phyloP scores from a whole-genome alignment of 2,797 vertebrate genomes.

The Molossus molossus region DNA sequence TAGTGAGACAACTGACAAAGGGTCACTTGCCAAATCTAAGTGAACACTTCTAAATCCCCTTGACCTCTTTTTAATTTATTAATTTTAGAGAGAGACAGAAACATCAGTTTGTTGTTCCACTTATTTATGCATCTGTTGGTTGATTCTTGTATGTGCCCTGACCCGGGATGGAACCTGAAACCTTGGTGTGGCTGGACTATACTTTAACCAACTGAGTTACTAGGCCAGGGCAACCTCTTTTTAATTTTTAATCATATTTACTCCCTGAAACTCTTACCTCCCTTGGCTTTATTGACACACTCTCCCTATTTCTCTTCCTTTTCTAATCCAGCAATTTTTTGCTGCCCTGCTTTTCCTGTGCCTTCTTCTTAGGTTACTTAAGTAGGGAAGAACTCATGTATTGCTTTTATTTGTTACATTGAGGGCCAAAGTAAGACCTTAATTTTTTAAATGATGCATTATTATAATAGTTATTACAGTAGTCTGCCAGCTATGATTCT shows the following conservation, averaged over 20 bases:
- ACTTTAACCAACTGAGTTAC: too few species aligned
- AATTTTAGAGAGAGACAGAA: too few species aligned
- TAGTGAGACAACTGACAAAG: background rate
- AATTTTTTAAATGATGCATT: background rate
- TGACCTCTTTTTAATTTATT: too few species aligned
- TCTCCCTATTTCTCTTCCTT: background rate
- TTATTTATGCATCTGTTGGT: too few species aligned
- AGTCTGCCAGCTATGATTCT: background rate
- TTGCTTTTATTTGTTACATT: slow-evolving; percentile 36
- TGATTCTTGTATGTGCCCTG: too few species aligned
- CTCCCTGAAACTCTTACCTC: background rate
- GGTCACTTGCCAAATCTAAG: background rate
- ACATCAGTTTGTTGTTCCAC: too few species aligned
- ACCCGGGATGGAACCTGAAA: too few species aligned
- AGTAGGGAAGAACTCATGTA: background rate
- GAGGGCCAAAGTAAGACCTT: slow-evolving; percentile 1
- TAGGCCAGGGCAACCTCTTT: background rate
- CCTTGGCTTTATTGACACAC: background rate
- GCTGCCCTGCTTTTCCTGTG: background rate
- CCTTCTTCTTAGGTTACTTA: background rate
- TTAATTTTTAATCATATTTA: background rate
- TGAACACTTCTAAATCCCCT: background rate
- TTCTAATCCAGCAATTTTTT: background rate
- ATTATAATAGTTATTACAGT: background rate
- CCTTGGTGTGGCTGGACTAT: too few species aligned